Percentiles rank a stretch among this genome's conserved stretches.
phyloP scores from a whole-genome alignment of 2,888 invertebrate genomes.

The Caenorhabditis doughertyi region DNA sequence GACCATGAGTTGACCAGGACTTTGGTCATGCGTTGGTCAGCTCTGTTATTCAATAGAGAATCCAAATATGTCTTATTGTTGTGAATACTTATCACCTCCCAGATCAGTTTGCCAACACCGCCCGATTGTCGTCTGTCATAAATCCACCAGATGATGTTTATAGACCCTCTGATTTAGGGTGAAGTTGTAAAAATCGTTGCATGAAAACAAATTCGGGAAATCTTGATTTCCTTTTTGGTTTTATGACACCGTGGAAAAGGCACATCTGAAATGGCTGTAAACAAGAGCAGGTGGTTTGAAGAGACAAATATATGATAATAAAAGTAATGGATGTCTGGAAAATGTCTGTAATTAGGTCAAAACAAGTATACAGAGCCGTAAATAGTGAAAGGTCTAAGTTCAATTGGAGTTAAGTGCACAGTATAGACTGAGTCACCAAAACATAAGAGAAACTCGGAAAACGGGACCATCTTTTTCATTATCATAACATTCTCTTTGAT shows the following conservation, averaged over 20 bases:
- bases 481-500: conserved; percentile 36
- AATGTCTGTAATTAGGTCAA: too few relatives aligned
- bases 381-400: too few relatives aligned
- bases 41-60: too few relatives aligned
- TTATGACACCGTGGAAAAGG: conserved; percentile 8
- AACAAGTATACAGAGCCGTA: too few relatives aligned
- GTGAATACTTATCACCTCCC: not conserved
- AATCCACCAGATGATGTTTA: conserved; percentile 8
- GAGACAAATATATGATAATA: not conserved
- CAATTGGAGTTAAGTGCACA: too few relatives aligned
- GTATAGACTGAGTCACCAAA: not conserved
- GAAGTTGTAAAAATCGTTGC: not conserved
- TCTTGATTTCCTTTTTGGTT: conserved; percentile 10
- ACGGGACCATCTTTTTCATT: conserved; percentile 9
- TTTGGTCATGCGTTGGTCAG: too few relatives aligned
- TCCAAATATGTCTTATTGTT: too few relatives aligned
- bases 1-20: too few relatives aligned
- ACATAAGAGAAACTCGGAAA: not conserved
- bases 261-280: too few relatives aligned
- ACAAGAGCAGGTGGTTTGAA: not conserved
- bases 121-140: not conserved
- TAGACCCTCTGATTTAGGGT: conserved; percentile 33
- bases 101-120: not conserved
- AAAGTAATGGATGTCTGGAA: not conserved
- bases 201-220: conserved; percentile 9